Conservation (phyloP, 2,888 invertebrate species). For the Yponomeuta plumbellus region DNA sequence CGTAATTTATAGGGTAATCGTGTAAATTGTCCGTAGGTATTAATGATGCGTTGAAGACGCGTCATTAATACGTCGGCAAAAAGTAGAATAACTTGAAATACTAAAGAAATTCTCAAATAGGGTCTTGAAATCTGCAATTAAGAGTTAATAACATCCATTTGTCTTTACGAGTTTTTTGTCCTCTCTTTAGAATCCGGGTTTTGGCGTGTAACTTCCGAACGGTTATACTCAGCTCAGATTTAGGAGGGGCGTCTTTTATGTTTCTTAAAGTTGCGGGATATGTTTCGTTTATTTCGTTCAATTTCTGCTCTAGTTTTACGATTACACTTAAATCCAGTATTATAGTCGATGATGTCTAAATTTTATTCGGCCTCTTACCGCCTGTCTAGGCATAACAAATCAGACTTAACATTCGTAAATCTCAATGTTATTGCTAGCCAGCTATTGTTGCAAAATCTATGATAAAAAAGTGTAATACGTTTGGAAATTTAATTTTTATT, state of each 20-base stretch:
- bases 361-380: background rate
- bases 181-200: background rate
- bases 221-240: background rate
- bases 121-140: slow-evolving; percentile 11
- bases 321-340: background rate
- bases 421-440: background rate
- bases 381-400: slow-evolving; percentile 7
- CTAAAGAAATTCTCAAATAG: background rate
- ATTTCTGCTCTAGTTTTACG: background rate
- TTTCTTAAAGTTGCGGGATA: background rate
- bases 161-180: slow-evolving; percentile 1
- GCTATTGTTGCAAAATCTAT: slow-evolving; percentile 5
- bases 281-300: background rate
- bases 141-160: slow-evolving; percentile 7
- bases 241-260: background rate
- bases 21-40: background rate
- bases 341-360: background rate
- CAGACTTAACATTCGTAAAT: slow-evolving; percentile 2
- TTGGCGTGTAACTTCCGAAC: background rate
- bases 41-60: background rate
- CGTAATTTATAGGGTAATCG: background rate
- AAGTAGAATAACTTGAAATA: slow-evolving; percentile 13
- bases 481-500: background rate
- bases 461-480: slow-evolving; percentile 21
- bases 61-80: background rate